Base-by-base conservation (phyloP, 2,113 vertebrate species). In the Elephas maximus region DNA sequence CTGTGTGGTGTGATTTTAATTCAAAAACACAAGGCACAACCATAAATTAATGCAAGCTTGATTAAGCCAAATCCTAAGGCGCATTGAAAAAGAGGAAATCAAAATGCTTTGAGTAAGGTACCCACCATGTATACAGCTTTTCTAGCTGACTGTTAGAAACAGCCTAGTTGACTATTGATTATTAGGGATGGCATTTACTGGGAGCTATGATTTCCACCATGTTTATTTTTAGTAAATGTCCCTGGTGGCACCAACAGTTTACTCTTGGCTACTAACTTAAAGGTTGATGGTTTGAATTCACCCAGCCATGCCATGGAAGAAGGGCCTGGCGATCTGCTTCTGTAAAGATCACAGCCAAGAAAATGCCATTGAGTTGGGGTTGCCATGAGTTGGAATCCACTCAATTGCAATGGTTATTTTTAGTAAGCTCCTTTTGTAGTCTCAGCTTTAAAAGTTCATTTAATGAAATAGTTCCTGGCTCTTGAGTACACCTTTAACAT, bases 61-160 rank as follows among this genome's bases (percentile, higher is more conserved):
- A 65, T 65, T 53, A 11, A 0, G 11, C 28, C 5, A 20, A 8
- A 9, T 80, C 1, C 18, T 44, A 7, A 80, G 26, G 53, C 44
- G 80, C 33, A 15, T 0, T 28, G 44, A 65, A 81, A 69, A 6
- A 6, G 53, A 74, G 51, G n/a, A 44, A 28, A 28, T 21, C 12
- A 45, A 17, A 71, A 44, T 23, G 15, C 33, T 60, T 14, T 21
- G 53, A 15, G 26, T 2, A 6, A 11, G 15, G 1, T 8, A 28
- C 6, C 8, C 30, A 37, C 11, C 1, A 0, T 2, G 0, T 0
- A 0, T 1, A 20, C 63, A 6, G 0, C 26, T 14, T 44, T 51
- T 48, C 44, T 44, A 33, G 65, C 3, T 0, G 14, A 33, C 41
- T 57, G 0, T 48, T 37, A 37, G 37, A 37, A 37, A 37, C 37